These are phyloP conservation scores for Hydractinia echinata DNA, from an alignment of 30 jellyfish, hydroid and myxozoan species.

Conservation along the genomic window DNA sequence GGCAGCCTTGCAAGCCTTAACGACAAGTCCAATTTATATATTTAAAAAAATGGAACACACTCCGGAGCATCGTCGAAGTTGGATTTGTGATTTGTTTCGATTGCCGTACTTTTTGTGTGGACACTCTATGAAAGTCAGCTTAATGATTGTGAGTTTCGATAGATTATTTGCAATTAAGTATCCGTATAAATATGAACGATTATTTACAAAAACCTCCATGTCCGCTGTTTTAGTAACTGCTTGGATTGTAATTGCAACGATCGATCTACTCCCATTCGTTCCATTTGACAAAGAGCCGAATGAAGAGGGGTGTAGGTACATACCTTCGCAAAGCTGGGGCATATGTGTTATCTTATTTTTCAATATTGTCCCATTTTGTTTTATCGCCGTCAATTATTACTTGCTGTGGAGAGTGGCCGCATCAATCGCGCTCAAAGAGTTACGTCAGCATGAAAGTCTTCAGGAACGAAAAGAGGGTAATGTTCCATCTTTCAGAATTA, in stretches of 20 bases:
- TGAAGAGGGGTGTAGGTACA: background rate
- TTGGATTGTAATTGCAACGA: background rate
- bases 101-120: conserved; percentile 28
- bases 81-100: conserved; percentile 10
- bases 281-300: background rate
- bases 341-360: conserved; percentile 1
- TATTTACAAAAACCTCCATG: background rate
- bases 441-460: conserved; percentile 10
- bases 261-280: conserved; percentile 11
- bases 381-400: conserved; percentile 7
- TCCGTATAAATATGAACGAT: background rate
- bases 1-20: conserved; percentile 2
- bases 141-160: background rate
- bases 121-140: conserved; percentile 9
- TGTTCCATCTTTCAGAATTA: background rate
- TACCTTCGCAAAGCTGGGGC: background rate
- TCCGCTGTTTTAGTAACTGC: background rate
- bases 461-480: background rate
- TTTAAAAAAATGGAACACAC: background rate
- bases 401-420: conserved; percentile 18
- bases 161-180: conserved; percentile 12
- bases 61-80: conserved; percentile 8
- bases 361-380: conserved; percentile 9
- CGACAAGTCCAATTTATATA: background rate
- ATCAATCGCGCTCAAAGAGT: background rate